phyloP scores from a whole-genome alignment of 2,797 vertebrate genomes.

The Cyprinella venusta region DNA sequence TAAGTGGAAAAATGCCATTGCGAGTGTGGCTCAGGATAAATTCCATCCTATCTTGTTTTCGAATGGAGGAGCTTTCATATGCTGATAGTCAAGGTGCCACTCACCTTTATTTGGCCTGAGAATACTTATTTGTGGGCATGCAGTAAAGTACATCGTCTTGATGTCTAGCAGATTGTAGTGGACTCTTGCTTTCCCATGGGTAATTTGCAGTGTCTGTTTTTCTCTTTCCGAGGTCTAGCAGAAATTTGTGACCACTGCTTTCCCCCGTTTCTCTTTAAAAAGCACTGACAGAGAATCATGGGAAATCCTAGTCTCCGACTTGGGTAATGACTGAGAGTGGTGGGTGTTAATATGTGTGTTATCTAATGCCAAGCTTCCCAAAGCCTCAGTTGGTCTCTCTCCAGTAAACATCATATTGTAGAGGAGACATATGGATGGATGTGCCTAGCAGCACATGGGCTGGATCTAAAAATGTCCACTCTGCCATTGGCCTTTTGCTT shows the following conservation, averaged over 20 bases:
- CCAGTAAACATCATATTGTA: slow-evolving; percentile 31
- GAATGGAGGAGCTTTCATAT: slow-evolving; percentile 25
- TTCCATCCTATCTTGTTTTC: slow-evolving; percentile 27
- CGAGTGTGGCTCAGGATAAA: slow-evolving; percentile 23
- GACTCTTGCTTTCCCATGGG: slow-evolving; percentile 36
- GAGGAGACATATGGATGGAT: slow-evolving; percentile 8
- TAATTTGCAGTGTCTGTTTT: slow-evolving; percentile 39
- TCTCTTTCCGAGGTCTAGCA: slow-evolving; percentile 29
- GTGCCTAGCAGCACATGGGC: neutral
- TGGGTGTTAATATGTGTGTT: slow-evolving; percentile 2
- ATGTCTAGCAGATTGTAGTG: slow-evolving; percentile 39
- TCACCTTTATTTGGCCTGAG: slow-evolving; percentile 43
- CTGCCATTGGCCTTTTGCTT: neutral
- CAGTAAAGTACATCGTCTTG: slow-evolving; percentile 24
- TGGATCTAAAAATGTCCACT: slow-evolving; percentile 1
- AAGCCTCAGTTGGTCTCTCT: slow-evolving; percentile 29
- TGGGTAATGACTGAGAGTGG: slow-evolving; percentile 30
- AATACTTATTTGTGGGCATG: slow-evolving; percentile 33
- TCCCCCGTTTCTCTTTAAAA: slow-evolving; percentile 16
- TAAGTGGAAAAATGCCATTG: slow-evolving; percentile 31
- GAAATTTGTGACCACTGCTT: slow-evolving; percentile 29
- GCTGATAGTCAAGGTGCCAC: slow-evolving; percentile 35
- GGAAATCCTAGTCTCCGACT: slow-evolving; percentile 17
- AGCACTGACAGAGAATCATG: slow-evolving; percentile 20
- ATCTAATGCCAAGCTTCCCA: slow-evolving; percentile 19